These are phyloP conservation scores for Batillaria attramentaria DNA, from an alignment of 1,140 invertebrate species.

Conservation along the genomic window DNA sequence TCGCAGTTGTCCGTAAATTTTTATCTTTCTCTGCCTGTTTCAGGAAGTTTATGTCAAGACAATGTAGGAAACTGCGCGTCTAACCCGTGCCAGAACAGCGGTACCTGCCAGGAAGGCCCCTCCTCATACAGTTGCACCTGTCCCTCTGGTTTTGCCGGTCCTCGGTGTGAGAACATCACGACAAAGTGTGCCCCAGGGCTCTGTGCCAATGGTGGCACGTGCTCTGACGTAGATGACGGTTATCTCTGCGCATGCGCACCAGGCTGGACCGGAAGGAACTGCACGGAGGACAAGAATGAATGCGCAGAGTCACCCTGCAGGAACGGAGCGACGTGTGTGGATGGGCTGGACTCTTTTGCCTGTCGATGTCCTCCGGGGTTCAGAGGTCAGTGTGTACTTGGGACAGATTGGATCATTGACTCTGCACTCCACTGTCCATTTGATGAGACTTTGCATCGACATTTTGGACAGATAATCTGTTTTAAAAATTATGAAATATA, in stretches of 20 bases:
- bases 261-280: slow-evolving; percentile 74
- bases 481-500: background rate
- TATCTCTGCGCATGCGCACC: slow-evolving; percentile 43
- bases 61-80: slow-evolving; percentile 91
- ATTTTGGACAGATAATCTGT: background rate
- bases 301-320: slow-evolving; percentile 52
- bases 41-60: slow-evolving; percentile 20
- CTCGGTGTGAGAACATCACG: background rate
- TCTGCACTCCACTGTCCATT: background rate
- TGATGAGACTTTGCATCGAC: background rate
- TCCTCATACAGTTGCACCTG: slow-evolving; percentile 16
- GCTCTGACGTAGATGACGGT: slow-evolving; percentile 42
- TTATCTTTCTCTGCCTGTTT: background rate
- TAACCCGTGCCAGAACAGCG: slow-evolving; percentile 80
- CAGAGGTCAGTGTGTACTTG: slow-evolving; percentile 44
- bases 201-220: slow-evolving; percentile 16
- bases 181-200: slow-evolving; percentile 73
- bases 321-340: slow-evolving; percentile 59
- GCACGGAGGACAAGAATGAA: slow-evolving; percentile 40
- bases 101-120: background rate
- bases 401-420: background rate
- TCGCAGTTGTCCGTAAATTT: slow-evolving; percentile 3
- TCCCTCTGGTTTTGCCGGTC: background rate
- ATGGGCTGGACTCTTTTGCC: slow-evolving; percentile 51
- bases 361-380: slow-evolving; percentile 63